Evolutionary conservation across 2,113 vertebrate species (phyloP).

Genomic region (Balaeniceps rex): DNA sequence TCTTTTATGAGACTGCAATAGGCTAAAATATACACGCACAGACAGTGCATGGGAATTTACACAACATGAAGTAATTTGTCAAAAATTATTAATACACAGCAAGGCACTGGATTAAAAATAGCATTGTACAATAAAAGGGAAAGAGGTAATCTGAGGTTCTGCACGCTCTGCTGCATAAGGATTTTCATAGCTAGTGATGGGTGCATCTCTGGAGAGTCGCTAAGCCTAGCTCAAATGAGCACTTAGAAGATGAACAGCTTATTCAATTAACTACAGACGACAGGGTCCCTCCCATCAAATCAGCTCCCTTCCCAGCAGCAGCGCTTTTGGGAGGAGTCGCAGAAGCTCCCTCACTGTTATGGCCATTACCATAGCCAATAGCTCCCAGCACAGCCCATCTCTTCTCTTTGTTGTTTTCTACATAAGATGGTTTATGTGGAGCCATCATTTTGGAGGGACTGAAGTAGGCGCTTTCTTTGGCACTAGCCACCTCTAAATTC

Average conservation of each 20-base stretch:
- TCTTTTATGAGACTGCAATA: neutral
- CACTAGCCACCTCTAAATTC: neutral
- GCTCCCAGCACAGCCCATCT: neutral
- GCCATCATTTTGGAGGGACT: neutral
- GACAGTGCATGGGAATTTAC: neutral
- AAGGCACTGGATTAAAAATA: slow-evolving; percentile 27
- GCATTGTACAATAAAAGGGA: neutral
- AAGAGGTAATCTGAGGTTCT: slow-evolving; percentile 29
- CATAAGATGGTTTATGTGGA: neutral
- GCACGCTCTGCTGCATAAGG: neutral
- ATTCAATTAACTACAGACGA: neutral
- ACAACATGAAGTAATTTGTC: slow-evolving; percentile 26
- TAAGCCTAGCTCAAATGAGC: neutral
- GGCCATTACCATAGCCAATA: neutral
- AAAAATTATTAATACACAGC: neutral
- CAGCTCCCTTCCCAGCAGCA: slow-evolving; percentile 3
- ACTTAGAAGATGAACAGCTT: slow-evolving; percentile 12
- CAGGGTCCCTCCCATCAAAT: slow-evolving; percentile 20
- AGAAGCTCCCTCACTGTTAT: neutral
- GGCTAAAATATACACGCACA: neutral
- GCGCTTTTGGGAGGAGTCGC: neutral
- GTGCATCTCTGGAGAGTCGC: neutral
- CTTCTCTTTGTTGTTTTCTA: neutral
- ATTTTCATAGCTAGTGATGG: slow-evolving; percentile 10
- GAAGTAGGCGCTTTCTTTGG: neutral